Percentiles rank a stretch among this genome's conserved stretches.
phyloP scores from a whole-genome alignment of 2,113 vertebrate species.

The Megaleporinus macrocephalus region DNA sequence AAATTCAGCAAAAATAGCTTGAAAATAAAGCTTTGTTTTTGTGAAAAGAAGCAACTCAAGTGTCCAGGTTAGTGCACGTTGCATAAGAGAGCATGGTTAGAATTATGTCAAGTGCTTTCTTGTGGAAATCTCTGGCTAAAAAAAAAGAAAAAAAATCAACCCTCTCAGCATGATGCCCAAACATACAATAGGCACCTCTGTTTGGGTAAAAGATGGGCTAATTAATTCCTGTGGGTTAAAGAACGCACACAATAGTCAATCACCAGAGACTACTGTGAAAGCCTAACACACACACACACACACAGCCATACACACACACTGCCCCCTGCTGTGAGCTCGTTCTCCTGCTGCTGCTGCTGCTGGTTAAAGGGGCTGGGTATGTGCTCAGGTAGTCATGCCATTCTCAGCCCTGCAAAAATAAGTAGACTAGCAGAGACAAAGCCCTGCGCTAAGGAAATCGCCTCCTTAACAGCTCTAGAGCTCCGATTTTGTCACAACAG shows the following conservation, averaged over 20 bases:
- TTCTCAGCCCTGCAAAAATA: constrained; percentile 29
- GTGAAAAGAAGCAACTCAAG: background rate
- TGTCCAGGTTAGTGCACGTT: constrained; percentile 1
- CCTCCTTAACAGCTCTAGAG: constrained; percentile 27
- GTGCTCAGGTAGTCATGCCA: constrained; percentile 31
- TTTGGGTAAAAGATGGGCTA: constrained; percentile 54
- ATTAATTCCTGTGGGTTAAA: constrained; percentile 62
- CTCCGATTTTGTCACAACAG: constrained; percentile 28
- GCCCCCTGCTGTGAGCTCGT: constrained; percentile 50
- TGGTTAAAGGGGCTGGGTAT: constrained; percentile 35
- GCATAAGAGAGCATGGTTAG: constrained; percentile 33
- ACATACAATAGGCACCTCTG: constrained; percentile 44
- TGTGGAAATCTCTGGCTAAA: constrained; percentile 23
- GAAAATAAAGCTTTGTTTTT: background rate
- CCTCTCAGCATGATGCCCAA: constrained; percentile 48
- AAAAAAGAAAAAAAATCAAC: constrained; percentile 24
- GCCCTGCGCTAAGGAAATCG: constrained; percentile 7
- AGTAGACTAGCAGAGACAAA: constrained; percentile 43
- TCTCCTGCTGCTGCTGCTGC: constrained; percentile 37
- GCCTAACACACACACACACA: constrained; percentile 11
- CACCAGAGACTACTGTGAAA: constrained; percentile 50
- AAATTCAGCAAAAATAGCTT: background rate
- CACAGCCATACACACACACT: constrained; percentile 33
- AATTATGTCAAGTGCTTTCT: constrained; percentile 16
- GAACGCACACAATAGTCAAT: constrained; percentile 47